A percentile compares a stretch with the other conserved stretches of the same genome.
Conservation (phyloP, 2,888 invertebrate genomes). For the Napeogenes inachia region DNA sequence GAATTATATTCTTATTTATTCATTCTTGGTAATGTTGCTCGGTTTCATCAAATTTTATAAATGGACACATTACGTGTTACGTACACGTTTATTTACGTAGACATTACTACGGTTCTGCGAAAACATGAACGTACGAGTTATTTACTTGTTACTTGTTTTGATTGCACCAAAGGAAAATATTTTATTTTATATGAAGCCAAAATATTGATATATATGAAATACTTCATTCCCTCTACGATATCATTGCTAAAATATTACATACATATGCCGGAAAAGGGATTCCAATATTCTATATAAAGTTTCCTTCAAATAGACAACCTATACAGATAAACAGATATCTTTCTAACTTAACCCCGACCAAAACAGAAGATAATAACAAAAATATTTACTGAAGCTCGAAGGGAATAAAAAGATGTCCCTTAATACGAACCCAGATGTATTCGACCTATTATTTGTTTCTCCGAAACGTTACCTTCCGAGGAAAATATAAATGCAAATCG, state of each 20-base stretch:
- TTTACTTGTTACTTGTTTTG: not conserved
- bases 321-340: constrained; percentile 18
- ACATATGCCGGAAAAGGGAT: not conserved
- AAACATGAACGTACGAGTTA: not conserved
- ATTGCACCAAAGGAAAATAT: too few relatives aligned
- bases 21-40: constrained; percentile 28
- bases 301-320: constrained; percentile 8
- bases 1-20: constrained; percentile 29
- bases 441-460: constrained; percentile 71
- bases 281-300: constrained; percentile 21
- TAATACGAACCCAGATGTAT: constrained; percentile 70
- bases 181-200: too few relatives aligned
- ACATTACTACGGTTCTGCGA: not conserved
- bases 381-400: constrained; percentile 71
- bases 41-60: constrained; percentile 28
- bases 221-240: too few relatives aligned
- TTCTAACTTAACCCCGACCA: constrained; percentile 38
- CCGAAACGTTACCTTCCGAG: constrained; percentile 56
- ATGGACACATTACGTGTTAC: constrained; percentile 12
- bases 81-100: constrained; percentile 10
- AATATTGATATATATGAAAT: not conserved
- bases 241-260: not conserved
- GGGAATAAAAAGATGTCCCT: constrained; percentile 75
- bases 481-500: constrained; percentile 70
- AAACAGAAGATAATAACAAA: constrained; percentile 67